These are phyloP conservation scores for Apodemia zela DNA, from an alignment of 2,888 invertebrate genomes.

Conservation along the genomic window DNA sequence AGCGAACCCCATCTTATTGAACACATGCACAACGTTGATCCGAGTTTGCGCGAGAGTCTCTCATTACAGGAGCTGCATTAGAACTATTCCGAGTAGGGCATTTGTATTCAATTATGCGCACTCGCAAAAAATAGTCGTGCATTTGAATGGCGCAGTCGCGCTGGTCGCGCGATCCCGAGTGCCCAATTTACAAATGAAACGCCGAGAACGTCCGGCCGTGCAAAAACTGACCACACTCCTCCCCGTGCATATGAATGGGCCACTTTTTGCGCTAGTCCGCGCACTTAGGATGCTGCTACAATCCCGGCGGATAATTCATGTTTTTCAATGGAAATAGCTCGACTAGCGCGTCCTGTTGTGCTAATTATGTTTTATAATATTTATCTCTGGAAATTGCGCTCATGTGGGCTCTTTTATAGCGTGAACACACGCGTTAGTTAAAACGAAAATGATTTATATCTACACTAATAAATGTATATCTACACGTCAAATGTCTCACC, in stretches of 20 bases:
- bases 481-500: no score
- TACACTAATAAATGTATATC: no score
- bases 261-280: constrained; percentile 51
- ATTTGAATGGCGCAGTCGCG: constrained; percentile 64
- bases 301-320: constrained; percentile 16
- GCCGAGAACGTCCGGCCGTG: constrained; percentile 70
- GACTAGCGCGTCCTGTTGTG: constrained; percentile 5
- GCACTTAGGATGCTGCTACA: constrained; percentile 50
- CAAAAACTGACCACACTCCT: constrained; percentile 68
- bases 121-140: constrained; percentile 70
- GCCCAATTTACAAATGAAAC: constrained; percentile 77
- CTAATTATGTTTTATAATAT: constrained; percentile 15
- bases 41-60: background rate
- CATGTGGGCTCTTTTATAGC: background rate
- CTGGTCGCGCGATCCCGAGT: constrained; percentile 35
- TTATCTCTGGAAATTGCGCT: background rate
- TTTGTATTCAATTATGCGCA: constrained; percentile 71
- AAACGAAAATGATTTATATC: background rate
- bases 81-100: constrained; percentile 48
- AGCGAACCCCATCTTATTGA: background rate
- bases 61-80: constrained; percentile 35
- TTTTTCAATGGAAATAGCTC: constrained; percentile 14
- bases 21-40: background rate
- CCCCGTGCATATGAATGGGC: constrained; percentile 74
- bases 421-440: background rate